Conservation (phyloP, 2,113 vertebrate genomes). For the Riparia riparia region DNA sequence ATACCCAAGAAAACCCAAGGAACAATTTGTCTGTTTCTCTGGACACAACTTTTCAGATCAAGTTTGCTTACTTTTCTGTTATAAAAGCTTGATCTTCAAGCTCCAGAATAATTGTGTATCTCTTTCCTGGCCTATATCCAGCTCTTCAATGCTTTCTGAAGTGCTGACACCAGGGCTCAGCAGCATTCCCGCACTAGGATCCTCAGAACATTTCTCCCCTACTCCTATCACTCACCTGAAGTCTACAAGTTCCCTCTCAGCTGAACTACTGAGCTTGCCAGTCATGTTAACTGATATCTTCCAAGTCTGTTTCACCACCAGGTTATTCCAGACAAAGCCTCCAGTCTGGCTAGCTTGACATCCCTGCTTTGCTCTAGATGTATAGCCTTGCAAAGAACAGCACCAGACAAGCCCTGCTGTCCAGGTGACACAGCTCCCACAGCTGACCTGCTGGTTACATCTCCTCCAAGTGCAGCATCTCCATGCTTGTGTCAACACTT, state of each 20-base stretch:
- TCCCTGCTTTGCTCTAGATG: neutral
- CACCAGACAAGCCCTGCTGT: accelerated
- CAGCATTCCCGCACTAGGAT: neutral
- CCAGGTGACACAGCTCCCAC: neutral
- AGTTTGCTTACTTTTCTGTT: neutral
- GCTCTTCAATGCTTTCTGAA: neutral
- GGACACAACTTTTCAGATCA: neutral
- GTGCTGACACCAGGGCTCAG: neutral
- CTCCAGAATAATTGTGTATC: accelerated
- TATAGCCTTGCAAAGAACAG: neutral
- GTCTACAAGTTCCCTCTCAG: neutral
- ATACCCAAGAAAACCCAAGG: neutral
- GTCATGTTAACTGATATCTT: neutral
- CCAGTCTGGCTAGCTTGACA: neutral
- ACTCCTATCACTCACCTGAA: neutral
- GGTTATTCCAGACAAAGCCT: neutral
- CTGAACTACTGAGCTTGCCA: neutral
- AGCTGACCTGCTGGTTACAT: neutral
- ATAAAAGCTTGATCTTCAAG: neutral
- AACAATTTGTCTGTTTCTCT: neutral
- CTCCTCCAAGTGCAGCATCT: neutral
- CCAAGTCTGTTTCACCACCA: neutral
- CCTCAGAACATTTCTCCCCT: neutral
- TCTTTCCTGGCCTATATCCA: neutral
- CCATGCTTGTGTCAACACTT: neutral